Evolutionary conservation across 2,797 vertebrate species (phyloP), one percentile per base, ranked within the genome.

Genomic region (Danio tinwini): DNA sequence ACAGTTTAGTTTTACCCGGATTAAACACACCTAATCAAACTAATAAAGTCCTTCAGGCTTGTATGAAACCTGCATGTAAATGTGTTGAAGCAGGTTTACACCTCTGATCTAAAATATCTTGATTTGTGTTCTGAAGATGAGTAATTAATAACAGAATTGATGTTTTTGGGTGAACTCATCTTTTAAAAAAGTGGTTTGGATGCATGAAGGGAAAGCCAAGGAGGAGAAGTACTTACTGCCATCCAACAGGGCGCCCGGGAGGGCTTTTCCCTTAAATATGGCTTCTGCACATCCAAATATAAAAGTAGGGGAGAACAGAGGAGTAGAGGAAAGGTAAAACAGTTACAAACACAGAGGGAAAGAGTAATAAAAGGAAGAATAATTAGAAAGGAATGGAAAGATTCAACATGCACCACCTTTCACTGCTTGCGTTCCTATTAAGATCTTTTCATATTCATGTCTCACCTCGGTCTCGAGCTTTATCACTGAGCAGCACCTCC

Each of bases 181-280:
- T 52, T 67, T 52, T n/a, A n/a, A 47, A 76, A 9, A 49, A 29
- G 13, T 21, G 45, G 45, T 17, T 78, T 58, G n/a, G 21, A 50
- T 50, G 76, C 45, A 78, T 69, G 19, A 63, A 79, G 40, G 68
- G 14, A 72, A 29, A 79, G 10, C 50, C 42, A 73, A 16, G 13
- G 61, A 69, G 21, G 56, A 87, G 78, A 61, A 85, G 92, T 96
- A 98, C 97, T 98, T 96, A 99, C 97, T 96, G 94, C 94, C 94
- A 91, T 97, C 95, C 93, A 97, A 93, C 92, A 97, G 93, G 94
- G 94, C 94, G 93, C 95, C 96, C 91, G 96, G 96, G 90, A 96
- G 94, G 93, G 93, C 94, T 97, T 98, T 97, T 94, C 96, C 97
- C 96, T 98, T 98, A 94, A 98, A 97, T 92, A 99, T 96, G 91